Evolutionary conservation across 2,797 vertebrate genomes (phyloP).

Genomic region (Botia kubotai): DNA sequence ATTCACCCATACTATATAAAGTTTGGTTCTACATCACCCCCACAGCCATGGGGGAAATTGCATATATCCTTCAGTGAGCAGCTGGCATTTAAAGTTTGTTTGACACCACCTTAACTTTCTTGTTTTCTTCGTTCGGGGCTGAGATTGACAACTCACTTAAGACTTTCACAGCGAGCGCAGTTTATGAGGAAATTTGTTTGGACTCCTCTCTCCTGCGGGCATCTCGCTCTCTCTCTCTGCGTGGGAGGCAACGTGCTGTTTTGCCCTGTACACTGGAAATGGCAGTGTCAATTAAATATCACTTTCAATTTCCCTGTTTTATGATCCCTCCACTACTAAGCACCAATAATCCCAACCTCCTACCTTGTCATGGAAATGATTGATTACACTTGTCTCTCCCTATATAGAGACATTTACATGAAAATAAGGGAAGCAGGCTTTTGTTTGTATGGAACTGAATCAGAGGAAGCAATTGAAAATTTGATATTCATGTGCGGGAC

Average conservation of each 20-base stretch:
- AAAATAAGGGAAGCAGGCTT: conserved; percentile 86
- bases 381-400: conserved; percentile 86
- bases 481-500: conserved; percentile 82
- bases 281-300: conserved; percentile 91
- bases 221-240: conserved; percentile 33
- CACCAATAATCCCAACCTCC: conserved; percentile 88
- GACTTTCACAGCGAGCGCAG: conserved; percentile 62
- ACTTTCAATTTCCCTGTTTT: conserved; percentile 91
- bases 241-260: conserved; percentile 57
- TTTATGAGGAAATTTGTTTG: conserved; percentile 77
- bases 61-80: background rate
- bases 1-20: too few species aligned
- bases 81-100: conserved; percentile 78
- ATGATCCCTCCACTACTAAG: conserved; percentile 86
- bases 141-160: conserved; percentile 79
- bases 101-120: conserved; percentile 51
- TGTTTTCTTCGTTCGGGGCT: conserved; percentile 66
- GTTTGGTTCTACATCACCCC: background rate
- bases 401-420: conserved; percentile 89
- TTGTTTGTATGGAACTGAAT: conserved; percentile 82
- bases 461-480: conserved; percentile 80
- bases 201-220: conserved; percentile 65
- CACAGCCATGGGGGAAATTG: conserved; percentile 11
- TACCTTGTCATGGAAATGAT: conserved; percentile 88
- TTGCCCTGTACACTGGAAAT: conserved; percentile 77